phyloP scores from a whole-genome alignment of 2,888 invertebrate genomes.

The Ectemnius cavifrons region DNA sequence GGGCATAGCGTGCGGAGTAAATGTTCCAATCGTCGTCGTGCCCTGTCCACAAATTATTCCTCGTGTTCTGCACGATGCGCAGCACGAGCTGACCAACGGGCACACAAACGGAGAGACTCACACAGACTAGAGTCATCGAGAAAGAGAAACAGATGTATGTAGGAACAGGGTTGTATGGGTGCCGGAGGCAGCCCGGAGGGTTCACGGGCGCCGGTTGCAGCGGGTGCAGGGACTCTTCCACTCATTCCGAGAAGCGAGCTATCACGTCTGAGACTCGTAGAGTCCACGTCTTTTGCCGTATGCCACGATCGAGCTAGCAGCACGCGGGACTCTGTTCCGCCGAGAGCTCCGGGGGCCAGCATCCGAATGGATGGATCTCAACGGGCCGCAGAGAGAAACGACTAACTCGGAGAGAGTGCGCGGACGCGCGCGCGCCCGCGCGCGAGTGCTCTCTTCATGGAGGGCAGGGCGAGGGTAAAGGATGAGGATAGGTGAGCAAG shows the following conservation, averaged over 20 bases:
- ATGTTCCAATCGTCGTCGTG: slow-evolving; percentile 72
- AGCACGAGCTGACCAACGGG: slow-evolving; percentile 61
- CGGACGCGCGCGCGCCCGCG: slow-evolving; percentile 10
- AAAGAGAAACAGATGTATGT: slow-evolving; percentile 6
- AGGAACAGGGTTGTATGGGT: slow-evolving; percentile 1
- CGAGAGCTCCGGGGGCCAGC: slow-evolving; percentile 28
- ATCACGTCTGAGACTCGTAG: slow-evolving; percentile 62
- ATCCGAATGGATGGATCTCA: slow-evolving; percentile 42
- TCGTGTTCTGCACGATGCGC: slow-evolving; percentile 69
- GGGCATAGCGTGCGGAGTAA: slow-evolving; percentile 66
- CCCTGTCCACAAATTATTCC: slow-evolving; percentile 75
- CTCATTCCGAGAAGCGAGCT: slow-evolving; percentile 66
- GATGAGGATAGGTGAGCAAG: background rate
- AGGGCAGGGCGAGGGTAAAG: background rate
- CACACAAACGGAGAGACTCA: background rate
- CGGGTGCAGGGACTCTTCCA: slow-evolving; percentile 56
- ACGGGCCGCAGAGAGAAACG: slow-evolving; percentile 25
- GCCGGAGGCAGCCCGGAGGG: slow-evolving; percentile 1
- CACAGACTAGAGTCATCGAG: slow-evolving; percentile 1
- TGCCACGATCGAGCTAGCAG: slow-evolving; percentile 73
- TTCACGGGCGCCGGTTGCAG: slow-evolving; percentile 32
- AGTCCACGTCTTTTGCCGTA: slow-evolving; percentile 66
- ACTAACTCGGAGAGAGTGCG: slow-evolving; percentile 28
- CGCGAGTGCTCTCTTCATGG: background rate
- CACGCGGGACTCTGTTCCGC: slow-evolving; percentile 42